phyloP scores from a whole-genome alignment of 2,888 invertebrate genomes.

The Podabrus alpinus region DNA sequence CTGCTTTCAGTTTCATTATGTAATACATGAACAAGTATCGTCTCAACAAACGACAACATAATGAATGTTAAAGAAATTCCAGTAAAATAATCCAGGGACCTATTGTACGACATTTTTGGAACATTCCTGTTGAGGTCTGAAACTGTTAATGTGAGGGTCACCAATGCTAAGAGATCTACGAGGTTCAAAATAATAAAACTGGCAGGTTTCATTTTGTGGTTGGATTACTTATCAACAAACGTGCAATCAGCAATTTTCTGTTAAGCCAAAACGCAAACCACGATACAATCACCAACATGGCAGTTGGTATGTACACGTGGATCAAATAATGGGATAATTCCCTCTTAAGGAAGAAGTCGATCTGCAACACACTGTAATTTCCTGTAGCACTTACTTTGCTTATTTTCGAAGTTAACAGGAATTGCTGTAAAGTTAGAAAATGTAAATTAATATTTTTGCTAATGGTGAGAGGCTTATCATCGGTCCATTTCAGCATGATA shows the following conservation, averaged over 20 bases:
- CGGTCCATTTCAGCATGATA: slow-evolving; percentile 10
- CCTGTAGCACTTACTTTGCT: background rate
- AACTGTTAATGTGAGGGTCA: background rate
- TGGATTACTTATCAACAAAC: slow-evolving; percentile 9
- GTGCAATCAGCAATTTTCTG: slow-evolving; percentile 2
- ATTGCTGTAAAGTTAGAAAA: slow-evolving; percentile 3
- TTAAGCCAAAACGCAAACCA: slow-evolving; percentile 22
- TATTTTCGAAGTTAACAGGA: background rate
- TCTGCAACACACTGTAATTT: background rate
- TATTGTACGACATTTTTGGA: slow-evolving; percentile 3
- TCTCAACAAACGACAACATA: background rate
- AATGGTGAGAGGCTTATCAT: background rate
- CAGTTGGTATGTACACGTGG: slow-evolving; percentile 8
- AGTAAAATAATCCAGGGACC: slow-evolving; percentile 3
- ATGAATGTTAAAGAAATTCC: slow-evolving; percentile 14
- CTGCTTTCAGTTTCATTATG: background rate
- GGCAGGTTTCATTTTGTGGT: background rate
- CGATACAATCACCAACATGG: slow-evolving; percentile 11
- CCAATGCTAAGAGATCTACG: background rate
- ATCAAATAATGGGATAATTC: background rate
- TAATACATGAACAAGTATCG: background rate
- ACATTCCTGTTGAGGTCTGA: background rate
- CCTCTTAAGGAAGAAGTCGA: slow-evolving; percentile 8
- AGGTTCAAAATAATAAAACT: background rate
- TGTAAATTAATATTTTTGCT: background rate